phyloP scores from a whole-genome alignment of 1,140 invertebrate species.

The Charaxes varanes region DNA sequence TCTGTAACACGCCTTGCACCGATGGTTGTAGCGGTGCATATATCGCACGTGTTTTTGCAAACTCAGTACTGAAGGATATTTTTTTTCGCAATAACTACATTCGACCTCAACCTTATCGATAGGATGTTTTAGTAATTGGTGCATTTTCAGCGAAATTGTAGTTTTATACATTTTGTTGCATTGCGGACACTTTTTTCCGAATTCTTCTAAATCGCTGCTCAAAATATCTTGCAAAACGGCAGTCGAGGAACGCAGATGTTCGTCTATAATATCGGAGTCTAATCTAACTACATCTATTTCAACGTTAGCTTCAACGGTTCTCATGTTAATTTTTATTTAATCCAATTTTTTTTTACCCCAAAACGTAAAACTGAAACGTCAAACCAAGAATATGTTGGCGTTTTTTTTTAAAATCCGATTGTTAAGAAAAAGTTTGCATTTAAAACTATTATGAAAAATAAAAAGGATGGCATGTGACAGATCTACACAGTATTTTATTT shows the following conservation, averaged over 20 bases:
- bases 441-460: too few species aligned
- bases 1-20: constrained; percentile 45
- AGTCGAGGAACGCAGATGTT: constrained; percentile 38
- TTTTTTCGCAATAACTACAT: constrained; percentile 39
- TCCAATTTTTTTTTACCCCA: too few species aligned
- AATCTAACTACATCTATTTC: constrained; percentile 38
- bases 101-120: constrained; percentile 24
- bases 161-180: constrained; percentile 49
- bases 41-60: constrained; percentile 48
- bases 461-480: too few species aligned
- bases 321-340: constrained; percentile 22
- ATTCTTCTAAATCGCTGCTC: constrained; percentile 17
- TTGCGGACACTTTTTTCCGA: constrained; percentile 22
- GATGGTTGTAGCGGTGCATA: constrained; percentile 40
- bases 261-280: constrained; percentile 38
- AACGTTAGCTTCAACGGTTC: constrained; percentile 24
- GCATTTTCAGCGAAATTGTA: constrained; percentile 31
- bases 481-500: too few species aligned
- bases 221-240: constrained; percentile 43
- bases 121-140: constrained; percentile 36
- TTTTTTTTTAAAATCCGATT: constrained; percentile 10
- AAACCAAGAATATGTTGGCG: constrained; percentile 3
- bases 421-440: too few species aligned
- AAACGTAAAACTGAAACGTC: not conserved
- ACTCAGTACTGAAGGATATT: constrained; percentile 41